Base-by-base conservation (phyloP, 2,113 vertebrate genomes). In the Anolis sagrei region DNA sequence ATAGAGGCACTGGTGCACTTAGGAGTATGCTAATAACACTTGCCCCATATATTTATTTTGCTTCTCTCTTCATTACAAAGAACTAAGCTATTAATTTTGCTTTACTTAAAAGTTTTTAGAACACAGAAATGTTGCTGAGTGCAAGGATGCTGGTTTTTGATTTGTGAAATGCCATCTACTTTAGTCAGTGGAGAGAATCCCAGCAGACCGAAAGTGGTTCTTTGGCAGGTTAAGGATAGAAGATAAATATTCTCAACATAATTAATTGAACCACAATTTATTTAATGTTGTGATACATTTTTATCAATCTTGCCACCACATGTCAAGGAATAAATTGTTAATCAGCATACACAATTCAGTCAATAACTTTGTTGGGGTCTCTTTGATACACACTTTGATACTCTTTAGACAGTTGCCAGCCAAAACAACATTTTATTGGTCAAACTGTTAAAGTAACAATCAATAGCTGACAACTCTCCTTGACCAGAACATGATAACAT, bases 11-110 rank as follows among this genome's bases (percentile, higher is more conserved):
- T 64, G 39, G 34, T 49, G 73, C 61, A 84, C 51, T 49, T 14
- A 14, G 34, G 44, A 66, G 48, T n/a, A 68, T 34, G 39, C 21
- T 36, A 36, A 70, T 23, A 82, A 10, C 51, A 62, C n/a, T 58
- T 76, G 76, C 13, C 39, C 81, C 61, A 66, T 76, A 13, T 62
- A 76, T 11, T 66, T n/a, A 32, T 29, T 84, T 84, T 76, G 64
- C 75, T 83, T 25, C 29, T 64, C 9, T 23, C 76, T 32, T 32
- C 54, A 83, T 83, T 39, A 19, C 5, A 58, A 44, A 74, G 49
- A 29, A 73, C 44, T n/a, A 39, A 66, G 39, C 51, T 9, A 49
- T 76, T 84, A 84, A 84, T 51, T 3, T 68, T 68, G 39, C n/a
- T 76, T 32, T 13, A 27, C 36, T 64, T 27, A 64, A n/a, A 83